phyloP scores from a whole-genome alignment of 2,113 vertebrate species.

The Lontra canadensis region DNA sequence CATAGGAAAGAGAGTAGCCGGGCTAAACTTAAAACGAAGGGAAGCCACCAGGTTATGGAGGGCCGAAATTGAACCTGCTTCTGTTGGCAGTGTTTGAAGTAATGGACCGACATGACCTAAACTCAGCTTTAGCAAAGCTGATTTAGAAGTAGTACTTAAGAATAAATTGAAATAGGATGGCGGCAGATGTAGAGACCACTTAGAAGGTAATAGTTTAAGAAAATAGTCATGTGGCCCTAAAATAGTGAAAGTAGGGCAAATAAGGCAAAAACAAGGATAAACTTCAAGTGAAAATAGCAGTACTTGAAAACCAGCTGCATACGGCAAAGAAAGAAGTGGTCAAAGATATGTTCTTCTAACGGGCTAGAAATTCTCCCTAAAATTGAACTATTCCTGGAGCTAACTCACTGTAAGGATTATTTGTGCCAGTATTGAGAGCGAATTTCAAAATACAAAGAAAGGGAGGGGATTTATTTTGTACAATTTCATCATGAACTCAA shows the following conservation, averaged over 20 bases:
- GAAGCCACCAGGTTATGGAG: not conserved
- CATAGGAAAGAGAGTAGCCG: not conserved
- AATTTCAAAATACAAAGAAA: conserved; percentile 27
- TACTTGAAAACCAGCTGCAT: not conserved
- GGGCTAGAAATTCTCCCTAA: not conserved
- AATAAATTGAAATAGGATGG: not conserved
- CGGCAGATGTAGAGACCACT: not conserved
- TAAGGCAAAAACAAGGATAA: not conserved
- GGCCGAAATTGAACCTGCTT: not conserved
- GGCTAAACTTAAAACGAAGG: not conserved
- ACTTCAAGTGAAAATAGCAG: not conserved
- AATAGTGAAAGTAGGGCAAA: not conserved
- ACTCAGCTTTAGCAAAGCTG: not conserved
- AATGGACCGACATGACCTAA: not conserved
- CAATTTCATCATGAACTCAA: conserved; percentile 12
- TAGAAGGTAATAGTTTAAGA: not conserved
- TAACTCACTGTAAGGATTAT: not conserved
- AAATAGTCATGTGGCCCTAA: not conserved
- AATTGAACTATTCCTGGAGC: not conserved
- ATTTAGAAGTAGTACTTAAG: not conserved
- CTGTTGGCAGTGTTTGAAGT: not conserved
- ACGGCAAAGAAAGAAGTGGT: not conserved
- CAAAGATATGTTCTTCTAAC: not conserved
- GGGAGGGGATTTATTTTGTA: not conserved
- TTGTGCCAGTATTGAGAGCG: not conserved